These are phyloP conservation scores for Delphinus delphis DNA, from an alignment of 2,113 vertebrate genomes.

Conservation along the genomic window DNA sequence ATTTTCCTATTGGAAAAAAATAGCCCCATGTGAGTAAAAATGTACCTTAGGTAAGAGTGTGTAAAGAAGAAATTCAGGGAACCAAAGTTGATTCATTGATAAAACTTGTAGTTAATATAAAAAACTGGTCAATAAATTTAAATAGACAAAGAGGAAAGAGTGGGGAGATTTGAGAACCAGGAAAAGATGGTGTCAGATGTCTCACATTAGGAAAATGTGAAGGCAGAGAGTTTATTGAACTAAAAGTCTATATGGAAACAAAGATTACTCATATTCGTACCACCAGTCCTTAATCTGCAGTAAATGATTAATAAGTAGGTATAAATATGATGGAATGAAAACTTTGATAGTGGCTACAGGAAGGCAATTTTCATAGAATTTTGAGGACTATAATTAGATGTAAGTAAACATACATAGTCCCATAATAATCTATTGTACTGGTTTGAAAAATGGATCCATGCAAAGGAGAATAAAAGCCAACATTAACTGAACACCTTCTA, in stretches of 20 bases:
- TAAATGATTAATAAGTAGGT: neutral
- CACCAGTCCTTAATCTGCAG: neutral
- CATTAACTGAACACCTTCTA: conserved; percentile 4
- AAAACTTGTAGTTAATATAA: neutral
- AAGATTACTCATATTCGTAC: neutral
- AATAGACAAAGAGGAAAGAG: neutral
- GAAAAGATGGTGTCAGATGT: neutral
- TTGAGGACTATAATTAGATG: neutral
- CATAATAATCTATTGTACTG: neutral
- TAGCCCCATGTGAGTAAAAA: neutral
- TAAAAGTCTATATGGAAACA: neutral
- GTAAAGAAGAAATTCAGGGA: neutral
- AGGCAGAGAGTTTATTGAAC: neutral
- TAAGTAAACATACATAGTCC: neutral
- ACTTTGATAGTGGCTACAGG: neutral
- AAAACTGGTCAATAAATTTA: neutral
- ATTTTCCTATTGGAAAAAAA: neutral
- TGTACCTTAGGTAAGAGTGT: neutral
- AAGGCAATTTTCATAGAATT: conserved; percentile 13
- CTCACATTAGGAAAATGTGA: neutral
- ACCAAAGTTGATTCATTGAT: neutral
- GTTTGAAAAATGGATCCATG: neutral
- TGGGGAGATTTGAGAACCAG: neutral
- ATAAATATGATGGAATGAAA: neutral
- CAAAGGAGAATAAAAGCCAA: neutral